Base-by-base conservation (phyloP, 2,797 vertebrate species). In the Rhinogobio ventralis region DNA sequence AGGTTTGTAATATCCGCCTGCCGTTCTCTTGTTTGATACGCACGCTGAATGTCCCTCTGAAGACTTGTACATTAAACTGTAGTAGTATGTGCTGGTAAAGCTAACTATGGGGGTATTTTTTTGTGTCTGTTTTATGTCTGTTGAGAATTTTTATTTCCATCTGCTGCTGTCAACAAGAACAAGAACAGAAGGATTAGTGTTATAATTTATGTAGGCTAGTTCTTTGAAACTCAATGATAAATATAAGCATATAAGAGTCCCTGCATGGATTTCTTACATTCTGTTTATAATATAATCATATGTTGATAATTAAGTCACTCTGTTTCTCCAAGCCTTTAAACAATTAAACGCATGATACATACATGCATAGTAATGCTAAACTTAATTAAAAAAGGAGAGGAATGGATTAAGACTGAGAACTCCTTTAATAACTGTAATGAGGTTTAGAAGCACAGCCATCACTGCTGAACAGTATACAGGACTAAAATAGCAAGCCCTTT, bases 361-460 rank as follows among this genome's bases (percentile, higher is more conserved):
- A 42, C 19, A 53, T 74, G 25, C 81, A 74, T 80, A 39, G 62
- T 69, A 83, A 72, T 28, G 45, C 55, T 80, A 19, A 83, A 42
- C 28, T 69, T 74, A 79, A 85, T 78, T 85, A 82, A 72, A 53
- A 83, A 42, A 82, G 39, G 36, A 82, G 86, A 62, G 74, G 67
- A 64, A 36, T 28, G 80, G 75, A 83, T 86, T 78, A 88, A 83
- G 19, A 72, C 53, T 62, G 15, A 64, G 39, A 75, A 69, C 74
- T 60, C 49, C 23, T 57, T 55, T 82, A 85, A 76, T 88, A 83
- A 71, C 84, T n/a, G 20, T 78, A 80, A 76, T 71, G 51, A 68
- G 62, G 80, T 71, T 64, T 53, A 64, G 71, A 19, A 42, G 67
- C 30, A 20, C 73, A 72, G 15, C 25, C 30, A 51, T 49, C 55